Evolutionary conservation across 1,140 invertebrate genomes (phyloP).

Genomic region (Pseudomyrmex concolor): DNA sequence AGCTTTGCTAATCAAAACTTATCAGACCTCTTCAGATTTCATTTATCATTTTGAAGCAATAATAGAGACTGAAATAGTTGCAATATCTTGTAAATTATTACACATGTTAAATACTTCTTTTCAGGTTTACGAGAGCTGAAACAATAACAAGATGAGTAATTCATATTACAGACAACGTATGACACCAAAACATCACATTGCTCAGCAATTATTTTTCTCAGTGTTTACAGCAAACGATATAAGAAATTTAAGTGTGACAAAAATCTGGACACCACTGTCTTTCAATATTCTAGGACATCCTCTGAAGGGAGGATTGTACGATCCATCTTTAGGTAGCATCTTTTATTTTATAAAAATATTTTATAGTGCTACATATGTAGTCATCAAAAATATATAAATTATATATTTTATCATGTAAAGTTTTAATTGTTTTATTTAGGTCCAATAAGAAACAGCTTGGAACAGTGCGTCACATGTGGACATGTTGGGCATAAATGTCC

Average conservation of each 20-base stretch:
- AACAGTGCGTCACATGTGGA: conserved; percentile 94
- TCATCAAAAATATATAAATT: neutral
- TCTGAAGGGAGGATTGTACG: conserved; percentile 93
- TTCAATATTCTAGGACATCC: conserved; percentile 95
- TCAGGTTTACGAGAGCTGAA: neutral
- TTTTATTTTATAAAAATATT: conserved; percentile 25
- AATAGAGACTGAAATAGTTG: too few relatives aligned
- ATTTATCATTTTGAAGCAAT: too few relatives aligned
- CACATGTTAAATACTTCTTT: conserved; percentile 17
- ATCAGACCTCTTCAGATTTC: too few relatives aligned
- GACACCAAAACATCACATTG: conserved; percentile 82
- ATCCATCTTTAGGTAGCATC: conserved; percentile 89
- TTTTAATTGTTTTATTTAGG: conserved; percentile 82
- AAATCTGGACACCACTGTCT: conserved; percentile 92
- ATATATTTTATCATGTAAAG: conserved; percentile 28
- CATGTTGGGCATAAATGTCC: conserved; percentile 90
- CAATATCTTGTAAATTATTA: neutral
- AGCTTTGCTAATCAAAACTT: too few relatives aligned
- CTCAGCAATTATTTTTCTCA: conserved; percentile 87
- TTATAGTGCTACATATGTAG: neutral
- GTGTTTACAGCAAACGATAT: conserved; percentile 93
- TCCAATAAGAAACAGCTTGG: conserved; percentile 86
- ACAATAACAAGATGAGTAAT: conserved; percentile 26
- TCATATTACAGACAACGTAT: conserved; percentile 32
- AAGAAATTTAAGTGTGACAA: conserved; percentile 93